Evolutionary conservation across 1,140 invertebrate species (phyloP).

Genomic region (Drosophila kikkawai): DNA sequence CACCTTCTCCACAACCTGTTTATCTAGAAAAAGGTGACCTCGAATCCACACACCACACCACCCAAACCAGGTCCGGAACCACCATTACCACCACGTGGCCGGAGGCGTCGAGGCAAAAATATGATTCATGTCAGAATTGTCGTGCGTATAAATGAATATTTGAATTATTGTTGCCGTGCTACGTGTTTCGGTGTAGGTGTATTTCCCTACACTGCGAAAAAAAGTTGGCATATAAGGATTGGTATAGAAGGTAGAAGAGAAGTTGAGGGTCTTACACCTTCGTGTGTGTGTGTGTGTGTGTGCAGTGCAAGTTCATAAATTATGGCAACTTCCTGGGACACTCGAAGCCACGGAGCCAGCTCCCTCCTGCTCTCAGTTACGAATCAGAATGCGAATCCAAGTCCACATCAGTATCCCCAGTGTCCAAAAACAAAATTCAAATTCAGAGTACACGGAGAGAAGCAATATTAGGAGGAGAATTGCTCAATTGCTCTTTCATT

Average conservation of each 20-base stretch:
- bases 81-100: constrained; percentile 14
- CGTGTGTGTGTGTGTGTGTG: neutral
- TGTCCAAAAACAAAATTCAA: constrained; percentile 23
- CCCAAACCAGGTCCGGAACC: neutral
- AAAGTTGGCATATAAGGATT: neutral
- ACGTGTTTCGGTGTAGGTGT: constrained; percentile 54
- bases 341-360: constrained; percentile 30
- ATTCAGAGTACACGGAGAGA: constrained; percentile 5
- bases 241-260: neutral
- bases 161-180: constrained; percentile 68
- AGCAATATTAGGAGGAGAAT: neutral
- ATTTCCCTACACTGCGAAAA: constrained; percentile 2
- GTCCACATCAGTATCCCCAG: constrained; percentile 22
- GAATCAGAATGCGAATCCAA: constrained; percentile 18
- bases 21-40: constrained; percentile 34
- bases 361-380: neutral
- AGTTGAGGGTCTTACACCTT: neutral
- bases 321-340: constrained; percentile 60
- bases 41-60: neutral
- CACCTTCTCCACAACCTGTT: constrained; percentile 11
- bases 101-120: constrained; percentile 62
- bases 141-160: constrained; percentile 71
- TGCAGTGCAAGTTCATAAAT: constrained; percentile 61
- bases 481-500: neutral
- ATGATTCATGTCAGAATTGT: constrained; percentile 71